Evolutionary conservation across 2,113 vertebrate species (phyloP).

Genomic region (Micronycteris hirsuta): DNA sequence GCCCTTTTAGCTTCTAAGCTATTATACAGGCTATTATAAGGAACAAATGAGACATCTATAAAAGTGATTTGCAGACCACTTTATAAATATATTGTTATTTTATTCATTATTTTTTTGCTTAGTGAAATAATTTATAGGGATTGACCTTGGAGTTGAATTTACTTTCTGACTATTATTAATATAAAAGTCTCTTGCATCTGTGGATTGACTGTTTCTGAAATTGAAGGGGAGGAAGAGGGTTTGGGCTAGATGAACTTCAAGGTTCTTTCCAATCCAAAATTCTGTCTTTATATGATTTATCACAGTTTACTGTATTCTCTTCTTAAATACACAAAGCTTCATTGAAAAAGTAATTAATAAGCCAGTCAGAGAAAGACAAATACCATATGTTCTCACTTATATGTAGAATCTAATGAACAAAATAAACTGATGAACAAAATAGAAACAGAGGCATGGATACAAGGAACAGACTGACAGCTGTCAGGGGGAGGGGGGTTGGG

Average conservation of each 20-base stretch:
- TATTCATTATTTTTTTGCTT: slow-evolving; percentile 39
- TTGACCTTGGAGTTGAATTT: slow-evolving; percentile 15
- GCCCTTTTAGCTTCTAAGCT: not conserved
- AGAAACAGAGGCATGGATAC: too few relatives aligned
- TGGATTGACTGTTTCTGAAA: not conserved
- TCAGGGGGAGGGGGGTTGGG: too few relatives aligned
- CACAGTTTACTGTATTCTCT: not conserved
- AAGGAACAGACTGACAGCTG: too few relatives aligned
- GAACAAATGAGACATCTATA: not conserved
- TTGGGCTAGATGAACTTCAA: not conserved
- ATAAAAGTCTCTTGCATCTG: not conserved
- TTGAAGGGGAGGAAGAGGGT: not conserved
- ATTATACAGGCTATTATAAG: not conserved
- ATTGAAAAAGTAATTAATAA: slow-evolving; percentile 1
- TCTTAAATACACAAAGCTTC: not conserved
- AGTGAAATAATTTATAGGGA: slow-evolving; percentile 8
- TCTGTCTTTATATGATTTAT: slow-evolving; percentile 28
- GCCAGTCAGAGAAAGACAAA: too few relatives aligned
- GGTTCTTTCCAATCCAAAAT: slow-evolving; percentile 18
- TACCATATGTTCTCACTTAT: too few relatives aligned
- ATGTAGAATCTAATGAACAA: too few relatives aligned
- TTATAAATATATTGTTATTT: not conserved
- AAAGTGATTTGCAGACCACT: not conserved
- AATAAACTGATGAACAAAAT: too few relatives aligned
- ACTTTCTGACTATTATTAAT: slow-evolving; percentile 25